phyloP scores from a whole-genome alignment of 2,888 invertebrate genomes.

The Euzetes globulus region DNA sequence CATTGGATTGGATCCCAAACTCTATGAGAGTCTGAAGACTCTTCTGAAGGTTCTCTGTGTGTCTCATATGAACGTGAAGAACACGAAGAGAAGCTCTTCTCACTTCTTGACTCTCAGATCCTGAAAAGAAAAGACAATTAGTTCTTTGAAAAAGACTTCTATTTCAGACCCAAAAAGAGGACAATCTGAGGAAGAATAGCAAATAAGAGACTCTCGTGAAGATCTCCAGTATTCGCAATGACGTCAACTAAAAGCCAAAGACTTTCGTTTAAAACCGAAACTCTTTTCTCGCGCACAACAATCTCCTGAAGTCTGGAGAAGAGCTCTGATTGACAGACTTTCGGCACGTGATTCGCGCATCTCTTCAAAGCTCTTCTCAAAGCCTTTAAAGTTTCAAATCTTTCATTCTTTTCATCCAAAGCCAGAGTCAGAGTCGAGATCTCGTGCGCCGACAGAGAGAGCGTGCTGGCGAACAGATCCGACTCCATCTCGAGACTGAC shows the following conservation, averaged over 20 bases:
- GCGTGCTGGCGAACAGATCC: too few species aligned
- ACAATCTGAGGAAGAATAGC: background rate
- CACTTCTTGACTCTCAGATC: background rate
- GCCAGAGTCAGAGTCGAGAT: too few species aligned
- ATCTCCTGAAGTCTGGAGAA: background rate
- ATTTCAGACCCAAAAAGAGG: background rate
- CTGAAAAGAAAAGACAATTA: too few species aligned
- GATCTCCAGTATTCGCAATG: constrained; percentile 20
- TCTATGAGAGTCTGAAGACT: constrained; percentile 47
- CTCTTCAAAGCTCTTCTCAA: too few species aligned
- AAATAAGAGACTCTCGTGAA: constrained; percentile 10
- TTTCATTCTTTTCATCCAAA: too few species aligned
- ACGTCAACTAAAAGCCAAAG: constrained; percentile 33
- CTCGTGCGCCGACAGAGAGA: too few species aligned
- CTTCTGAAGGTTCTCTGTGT: constrained; percentile 48
- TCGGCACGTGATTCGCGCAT: too few species aligned
- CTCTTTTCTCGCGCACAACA: background rate
- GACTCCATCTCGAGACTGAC: too few species aligned
- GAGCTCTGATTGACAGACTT: too few species aligned
- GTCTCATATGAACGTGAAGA: constrained; percentile 49
- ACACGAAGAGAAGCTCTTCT: constrained; percentile 49
- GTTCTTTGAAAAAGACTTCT: too few species aligned
- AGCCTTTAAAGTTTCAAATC: too few species aligned
- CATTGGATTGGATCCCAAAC: constrained; percentile 48
- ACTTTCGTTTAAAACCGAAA: background rate